Evolutionary conservation across 2,888 invertebrate species (phyloP).

Genomic region (Pseudococcus viburni): DNA sequence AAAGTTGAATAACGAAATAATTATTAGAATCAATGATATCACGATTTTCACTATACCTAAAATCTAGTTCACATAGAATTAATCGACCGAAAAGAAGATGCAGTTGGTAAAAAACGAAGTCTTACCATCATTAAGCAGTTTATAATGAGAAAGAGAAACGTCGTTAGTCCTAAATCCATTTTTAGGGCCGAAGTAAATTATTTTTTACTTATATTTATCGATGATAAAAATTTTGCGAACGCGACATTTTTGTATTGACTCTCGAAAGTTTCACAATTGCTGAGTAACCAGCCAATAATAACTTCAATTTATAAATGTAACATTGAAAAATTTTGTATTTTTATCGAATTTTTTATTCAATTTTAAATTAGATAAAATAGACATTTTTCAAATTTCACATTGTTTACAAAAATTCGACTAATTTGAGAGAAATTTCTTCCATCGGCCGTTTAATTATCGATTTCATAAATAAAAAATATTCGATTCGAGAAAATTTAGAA

Average conservation of each 20-base stretch:
- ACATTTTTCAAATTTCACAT: neutral
- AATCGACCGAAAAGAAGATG: neutral
- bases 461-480: neutral
- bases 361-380: neutral
- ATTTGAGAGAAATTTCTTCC: neutral
- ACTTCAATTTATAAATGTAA: neutral
- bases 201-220: neutral
- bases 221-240: constrained; percentile 46
- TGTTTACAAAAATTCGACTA: constrained; percentile 2
- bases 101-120: neutral
- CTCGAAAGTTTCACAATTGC: neutral
- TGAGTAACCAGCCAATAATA: constrained; percentile 15
- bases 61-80: constrained; percentile 9
- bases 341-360: neutral
- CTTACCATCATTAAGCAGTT: constrained; percentile 57
- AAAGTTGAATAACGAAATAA: constrained; percentile 55
- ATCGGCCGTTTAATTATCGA: neutral
- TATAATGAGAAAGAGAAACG: constrained; percentile 47
- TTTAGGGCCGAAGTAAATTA: neutral
- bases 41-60: constrained; percentile 43
- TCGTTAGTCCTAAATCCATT: constrained; percentile 62
- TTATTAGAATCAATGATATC: constrained; percentile 2
- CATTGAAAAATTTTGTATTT: neutral
- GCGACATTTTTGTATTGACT: constrained; percentile 2
- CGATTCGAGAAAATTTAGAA: no score